Conservation (phyloP, 1,140 invertebrate species). For the Anoplolepis gracilipes region DNA sequence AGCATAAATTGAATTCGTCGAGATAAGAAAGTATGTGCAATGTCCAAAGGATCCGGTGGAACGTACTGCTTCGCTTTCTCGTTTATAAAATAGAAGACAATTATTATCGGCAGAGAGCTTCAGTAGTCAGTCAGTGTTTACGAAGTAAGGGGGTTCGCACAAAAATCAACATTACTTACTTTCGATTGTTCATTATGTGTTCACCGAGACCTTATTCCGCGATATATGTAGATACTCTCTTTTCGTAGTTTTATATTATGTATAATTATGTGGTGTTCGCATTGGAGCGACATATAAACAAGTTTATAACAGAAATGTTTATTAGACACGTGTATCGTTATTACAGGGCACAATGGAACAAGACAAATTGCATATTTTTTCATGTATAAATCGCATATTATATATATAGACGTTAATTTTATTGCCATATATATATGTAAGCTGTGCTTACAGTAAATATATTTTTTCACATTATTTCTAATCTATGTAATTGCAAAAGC, state of each 20-base stretch:
- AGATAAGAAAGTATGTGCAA: constrained; percentile 7
- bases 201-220: constrained; percentile 40
- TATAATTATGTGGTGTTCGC: constrained; percentile 63
- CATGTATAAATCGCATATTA: not conserved
- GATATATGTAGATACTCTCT: constrained; percentile 64
- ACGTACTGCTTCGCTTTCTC: constrained; percentile 68
- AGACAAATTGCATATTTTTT: constrained; percentile 24
- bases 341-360: not conserved
- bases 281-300: constrained; percentile 39
- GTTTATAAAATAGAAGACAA: constrained; percentile 74
- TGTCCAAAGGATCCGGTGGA: constrained; percentile 49
- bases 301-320: constrained; percentile 48
- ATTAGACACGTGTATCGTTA: not conserved
- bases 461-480: not conserved
- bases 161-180: constrained; percentile 60
- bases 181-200: not conserved
- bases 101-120: constrained; percentile 71
- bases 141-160: constrained; percentile 54
- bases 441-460: not conserved
- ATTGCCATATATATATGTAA: constrained; percentile 2
- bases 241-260: constrained; percentile 64
- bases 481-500: not conserved
- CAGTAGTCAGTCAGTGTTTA: constrained; percentile 67
- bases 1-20: constrained; percentile 63
- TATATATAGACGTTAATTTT: not conserved